Evolutionary conservation across 1,140 invertebrate species (phyloP).

Genomic region (Oryctes rhinoceros): DNA sequence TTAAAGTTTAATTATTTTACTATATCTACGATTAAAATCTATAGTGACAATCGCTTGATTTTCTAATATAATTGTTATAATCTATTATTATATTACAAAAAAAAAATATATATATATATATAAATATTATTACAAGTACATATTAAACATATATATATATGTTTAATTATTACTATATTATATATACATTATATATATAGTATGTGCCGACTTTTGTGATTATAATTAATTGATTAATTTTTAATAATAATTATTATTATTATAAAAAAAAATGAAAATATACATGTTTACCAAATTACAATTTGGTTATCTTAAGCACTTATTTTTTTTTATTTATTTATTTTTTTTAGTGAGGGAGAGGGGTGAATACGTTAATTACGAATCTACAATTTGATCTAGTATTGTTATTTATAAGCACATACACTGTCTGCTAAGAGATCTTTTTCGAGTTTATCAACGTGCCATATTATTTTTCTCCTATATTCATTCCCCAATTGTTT

Average conservation of each 20-base stretch:
- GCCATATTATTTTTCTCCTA: no score
- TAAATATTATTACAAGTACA: conserved; percentile 15
- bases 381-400: no score
- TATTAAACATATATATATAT: conserved; percentile 25
- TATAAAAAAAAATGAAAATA: conserved; percentile 36
- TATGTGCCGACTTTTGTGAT: conserved; percentile 43
- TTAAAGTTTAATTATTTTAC: conserved; percentile 3
- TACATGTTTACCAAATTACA: conserved; percentile 22
- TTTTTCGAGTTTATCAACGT: no score
- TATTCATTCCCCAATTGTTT: no score
- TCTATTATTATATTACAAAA: conserved; percentile 34
- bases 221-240: conserved; percentile 42
- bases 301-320: neutral
- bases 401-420: no score
- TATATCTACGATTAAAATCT: neutral
- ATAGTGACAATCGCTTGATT: conserved; percentile 27
- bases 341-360: neutral
- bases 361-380: no score
- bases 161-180: conserved; percentile 36
- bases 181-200: conserved; percentile 30
- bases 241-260: conserved; percentile 27
- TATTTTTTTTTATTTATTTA: conserved; percentile 1
- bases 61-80: conserved; percentile 34
- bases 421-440: no score
- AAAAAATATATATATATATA: conserved; percentile 30